Conservation (phyloP, 1,140 invertebrate genomes). For the Drosophila guanche region DNA sequence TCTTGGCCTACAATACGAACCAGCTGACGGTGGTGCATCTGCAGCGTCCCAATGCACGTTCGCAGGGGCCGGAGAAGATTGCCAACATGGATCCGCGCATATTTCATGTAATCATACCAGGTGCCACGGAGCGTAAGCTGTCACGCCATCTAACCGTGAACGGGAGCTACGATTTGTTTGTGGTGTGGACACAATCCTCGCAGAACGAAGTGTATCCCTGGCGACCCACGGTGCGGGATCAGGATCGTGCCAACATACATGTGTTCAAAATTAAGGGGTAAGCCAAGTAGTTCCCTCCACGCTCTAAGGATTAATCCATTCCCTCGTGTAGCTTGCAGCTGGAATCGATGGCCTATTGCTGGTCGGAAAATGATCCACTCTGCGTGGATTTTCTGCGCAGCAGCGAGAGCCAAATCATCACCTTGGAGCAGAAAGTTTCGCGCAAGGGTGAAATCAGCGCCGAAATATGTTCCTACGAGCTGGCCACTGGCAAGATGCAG, state of each 20-base stretch:
- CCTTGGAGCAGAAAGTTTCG: slow-evolving; percentile 90
- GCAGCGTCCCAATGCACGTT: slow-evolving; percentile 85
- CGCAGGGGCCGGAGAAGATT: slow-evolving; percentile 86
- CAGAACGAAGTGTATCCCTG: slow-evolving; percentile 93
- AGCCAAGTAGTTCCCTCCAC: neutral
- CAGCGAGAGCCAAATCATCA: slow-evolving; percentile 88
- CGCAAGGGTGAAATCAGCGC: slow-evolving; percentile 90
- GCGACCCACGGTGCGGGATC: slow-evolving; percentile 91
- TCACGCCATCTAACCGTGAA: slow-evolving; percentile 88
- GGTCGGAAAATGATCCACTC: slow-evolving; percentile 89
- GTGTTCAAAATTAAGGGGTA: slow-evolving; percentile 85
- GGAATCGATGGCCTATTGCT: slow-evolving; percentile 86
- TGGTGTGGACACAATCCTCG: slow-evolving; percentile 90
- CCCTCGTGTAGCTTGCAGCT: slow-evolving; percentile 84
- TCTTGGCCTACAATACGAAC: slow-evolving; percentile 88
- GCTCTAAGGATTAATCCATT: neutral
- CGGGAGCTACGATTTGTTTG: slow-evolving; percentile 86
- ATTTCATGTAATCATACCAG: slow-evolving; percentile 85
- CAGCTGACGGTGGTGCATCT: slow-evolving; percentile 88
- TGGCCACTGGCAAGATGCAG: slow-evolving; percentile 88
- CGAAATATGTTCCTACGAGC: slow-evolving; percentile 89
- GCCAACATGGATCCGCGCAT: slow-evolving; percentile 87
- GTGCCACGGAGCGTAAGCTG: slow-evolving; percentile 87
- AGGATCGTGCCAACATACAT: slow-evolving; percentile 91
- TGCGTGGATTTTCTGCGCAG: slow-evolving; percentile 87